Percentiles rank a stretch among this genome's conserved stretches.
Conservation (phyloP, 2,797 vertebrate species). For the Neomorphus geoffroyi region DNA sequence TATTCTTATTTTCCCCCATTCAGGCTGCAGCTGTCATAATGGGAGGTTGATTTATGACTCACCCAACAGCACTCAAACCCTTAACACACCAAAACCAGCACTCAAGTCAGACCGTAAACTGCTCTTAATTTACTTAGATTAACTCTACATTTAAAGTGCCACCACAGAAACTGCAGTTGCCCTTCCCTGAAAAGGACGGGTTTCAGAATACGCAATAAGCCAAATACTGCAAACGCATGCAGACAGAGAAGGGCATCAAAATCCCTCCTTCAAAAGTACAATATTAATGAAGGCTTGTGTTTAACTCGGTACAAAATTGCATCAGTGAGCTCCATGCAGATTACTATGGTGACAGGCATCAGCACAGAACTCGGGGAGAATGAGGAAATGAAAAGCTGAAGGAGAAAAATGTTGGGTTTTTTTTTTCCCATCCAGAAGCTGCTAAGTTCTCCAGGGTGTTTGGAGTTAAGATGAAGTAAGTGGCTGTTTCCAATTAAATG, state of each 20-base stretch:
- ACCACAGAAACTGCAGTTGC: not conserved
- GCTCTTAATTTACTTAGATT: slow-evolving; percentile 60
- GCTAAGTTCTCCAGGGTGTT: not conserved
- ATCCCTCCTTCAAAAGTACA: not conserved
- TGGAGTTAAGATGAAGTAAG: not conserved
- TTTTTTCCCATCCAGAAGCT: not conserved
- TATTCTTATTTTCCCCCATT: slow-evolving; percentile 60
- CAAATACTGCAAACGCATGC: not conserved
- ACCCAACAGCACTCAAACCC: slow-evolving; percentile 39
- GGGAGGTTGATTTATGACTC: slow-evolving; percentile 67
- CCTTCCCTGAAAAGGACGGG: not conserved
- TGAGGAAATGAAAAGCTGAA: not conserved
- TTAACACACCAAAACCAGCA: slow-evolving; percentile 38
- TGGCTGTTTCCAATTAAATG: not conserved
- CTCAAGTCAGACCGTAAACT: slow-evolving; percentile 55
- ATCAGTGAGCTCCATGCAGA: not conserved
- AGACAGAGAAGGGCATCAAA: not conserved
- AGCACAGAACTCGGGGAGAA: not conserved
- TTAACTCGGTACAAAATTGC: not conserved
- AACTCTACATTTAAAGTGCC: slow-evolving; percentile 19
- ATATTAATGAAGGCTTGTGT: slow-evolving; percentile 20
- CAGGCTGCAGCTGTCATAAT: slow-evolving; percentile 55
- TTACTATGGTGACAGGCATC: slow-evolving; percentile 34
- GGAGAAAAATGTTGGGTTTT: not conserved
- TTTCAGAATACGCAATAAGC: slow-evolving; percentile 4